Evolutionary conservation across 1,140 invertebrate species (phyloP), one percentile per base, ranked within the genome.

Genomic region (Macrotrachela quadricornifera): DNA sequence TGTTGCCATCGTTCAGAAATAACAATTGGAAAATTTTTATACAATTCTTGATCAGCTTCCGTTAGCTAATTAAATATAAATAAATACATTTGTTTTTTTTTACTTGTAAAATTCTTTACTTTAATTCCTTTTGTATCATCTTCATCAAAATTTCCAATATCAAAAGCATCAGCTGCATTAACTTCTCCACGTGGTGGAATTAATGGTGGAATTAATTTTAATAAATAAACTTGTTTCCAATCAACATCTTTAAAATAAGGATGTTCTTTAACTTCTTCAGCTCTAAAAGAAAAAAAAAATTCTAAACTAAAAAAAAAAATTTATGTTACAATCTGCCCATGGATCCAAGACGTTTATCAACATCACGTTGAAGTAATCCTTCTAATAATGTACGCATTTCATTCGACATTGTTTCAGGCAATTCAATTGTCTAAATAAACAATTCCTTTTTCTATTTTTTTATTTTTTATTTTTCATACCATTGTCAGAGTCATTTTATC

Each of bases 111-210:
- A 45, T 10, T n/a, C 52, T 51, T 59, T 67, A 85, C 79, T 74
- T 96, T 96, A 60, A 96, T 95, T 43, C 91, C 91, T 72, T 96
- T 96, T 4, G 91, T 96, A 68, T 99, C 94, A 65, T 99, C 94
- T 66, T 97, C 94, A 68, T 99, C 94, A 73, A 99, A 99, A 46
- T 90, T 96, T 43, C 94, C 94, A 66, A 99, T 99, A 66, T 99
- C 94, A 71, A 99, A 99, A 17, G 94, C 94, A 74, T 99, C 94
- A 1, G 92, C 92, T 14, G 94, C 94, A 74, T 99, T 99, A 1
- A 99, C 94, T 72, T 99, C 92, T 1, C 92, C 94, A 54, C 92
- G 75, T 1, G 94, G 92, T 43, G 94, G 94, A 58, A 97, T 91
- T 52, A 97, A 73, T 10, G 94, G 92, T 18, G 94, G 92, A 15